Percentiles rank a stretch among this genome's conserved stretches.
These are phyloP conservation scores for Ruditapes philippinarum DNA, from an alignment of 1,140 invertebrate genomes.

Conservation along the genomic window DNA sequence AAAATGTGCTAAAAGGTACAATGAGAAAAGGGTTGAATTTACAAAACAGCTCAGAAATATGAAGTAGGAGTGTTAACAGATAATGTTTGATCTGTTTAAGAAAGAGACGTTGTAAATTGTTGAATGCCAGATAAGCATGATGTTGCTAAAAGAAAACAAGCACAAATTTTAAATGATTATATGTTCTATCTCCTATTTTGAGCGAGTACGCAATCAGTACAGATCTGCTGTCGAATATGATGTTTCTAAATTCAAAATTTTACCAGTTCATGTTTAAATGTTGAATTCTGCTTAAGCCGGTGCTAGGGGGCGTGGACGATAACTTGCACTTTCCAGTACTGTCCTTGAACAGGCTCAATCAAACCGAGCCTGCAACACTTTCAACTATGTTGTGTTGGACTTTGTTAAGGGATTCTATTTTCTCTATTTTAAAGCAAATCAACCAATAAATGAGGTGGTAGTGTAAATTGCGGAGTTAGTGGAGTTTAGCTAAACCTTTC, in stretches of 20 bases:
- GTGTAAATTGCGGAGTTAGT: too few relatives aligned
- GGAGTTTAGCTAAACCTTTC: constrained; percentile 68
- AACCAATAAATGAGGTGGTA: constrained; percentile 46
- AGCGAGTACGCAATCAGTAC: constrained; percentile 38
- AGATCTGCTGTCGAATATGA: not conserved
- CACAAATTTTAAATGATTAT: not conserved
- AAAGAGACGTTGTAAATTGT: constrained; percentile 32
- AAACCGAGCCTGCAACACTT: too few relatives aligned
- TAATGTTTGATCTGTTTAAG: not conserved
- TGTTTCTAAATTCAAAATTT: too few relatives aligned
- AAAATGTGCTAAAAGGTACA: not conserved
- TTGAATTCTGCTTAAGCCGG: too few relatives aligned
- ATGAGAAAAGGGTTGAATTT: not conserved
- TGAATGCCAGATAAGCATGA: constrained; percentile 40
- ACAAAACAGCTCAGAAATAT: constrained; percentile 1
- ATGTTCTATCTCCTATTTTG: not conserved
- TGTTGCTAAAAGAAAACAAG: not conserved
- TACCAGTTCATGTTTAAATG: too few relatives aligned
- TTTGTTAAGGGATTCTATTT: too few relatives aligned
- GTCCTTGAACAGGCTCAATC: too few relatives aligned
- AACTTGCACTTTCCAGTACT: too few relatives aligned
- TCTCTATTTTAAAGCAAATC: constrained; percentile 61
- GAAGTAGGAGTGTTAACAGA: too few relatives aligned
- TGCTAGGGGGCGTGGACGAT: too few relatives aligned
- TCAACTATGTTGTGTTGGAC: too few relatives aligned